A percentile compares a stretch with the other conserved stretches of the same genome.
Evolutionary conservation across 2,888 invertebrate genomes (phyloP).

Genomic region (Lithophane semibrunnea): DNA sequence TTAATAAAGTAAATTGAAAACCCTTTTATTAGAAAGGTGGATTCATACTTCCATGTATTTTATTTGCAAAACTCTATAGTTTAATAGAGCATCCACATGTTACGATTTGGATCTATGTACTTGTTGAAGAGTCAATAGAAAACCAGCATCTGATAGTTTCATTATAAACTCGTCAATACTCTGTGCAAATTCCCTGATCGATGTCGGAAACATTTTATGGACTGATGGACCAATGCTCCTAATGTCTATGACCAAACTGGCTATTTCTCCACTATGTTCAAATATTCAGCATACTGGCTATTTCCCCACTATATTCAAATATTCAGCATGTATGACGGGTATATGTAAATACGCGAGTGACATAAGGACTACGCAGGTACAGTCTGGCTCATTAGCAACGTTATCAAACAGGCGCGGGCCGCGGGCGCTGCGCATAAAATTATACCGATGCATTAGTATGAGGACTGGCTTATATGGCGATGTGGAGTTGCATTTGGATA

Average conservation of each 20-base stretch:
- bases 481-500: conserved; percentile 1
- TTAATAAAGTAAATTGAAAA: conserved; percentile 5
- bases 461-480: conserved; percentile 42
- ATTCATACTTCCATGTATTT: conserved; percentile 3
- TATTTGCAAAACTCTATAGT: background rate
- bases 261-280: background rate
- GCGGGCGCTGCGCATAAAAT: conserved; percentile 73
- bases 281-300: background rate
- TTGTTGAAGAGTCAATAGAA: background rate
- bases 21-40: background rate
- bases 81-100: too few relatives aligned
- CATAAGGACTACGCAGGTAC: conserved; percentile 50
- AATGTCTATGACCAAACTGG: background rate
- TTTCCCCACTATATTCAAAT: background rate
- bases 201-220: background rate
- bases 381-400: conserved; percentile 76
- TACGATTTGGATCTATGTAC: background rate
- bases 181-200: background rate
- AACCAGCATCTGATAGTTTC: background rate
- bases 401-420: conserved; percentile 73
- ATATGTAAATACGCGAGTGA: conserved; percentile 36
- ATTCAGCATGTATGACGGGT: conserved; percentile 1
- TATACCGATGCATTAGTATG: conserved; percentile 75
- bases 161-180: background rate
- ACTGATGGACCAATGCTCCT: background rate